Evolutionary conservation across 2,888 invertebrate genomes (phyloP).

Genomic region (Nezara viridula): DNA sequence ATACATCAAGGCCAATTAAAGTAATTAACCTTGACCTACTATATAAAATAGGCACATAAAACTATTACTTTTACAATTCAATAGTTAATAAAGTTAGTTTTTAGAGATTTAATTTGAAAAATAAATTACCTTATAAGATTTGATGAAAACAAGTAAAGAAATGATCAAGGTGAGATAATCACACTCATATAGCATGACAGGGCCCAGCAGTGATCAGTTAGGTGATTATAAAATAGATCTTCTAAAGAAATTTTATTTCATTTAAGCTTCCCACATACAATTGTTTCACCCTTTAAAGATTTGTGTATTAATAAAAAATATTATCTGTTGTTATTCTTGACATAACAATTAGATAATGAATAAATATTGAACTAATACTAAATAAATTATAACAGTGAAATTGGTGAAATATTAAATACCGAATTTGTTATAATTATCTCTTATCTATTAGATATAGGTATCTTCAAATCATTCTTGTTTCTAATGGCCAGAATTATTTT

Average conservation of each 20-base stretch:
- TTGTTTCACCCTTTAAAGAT: too few relatives aligned
- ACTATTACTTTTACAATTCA: too few relatives aligned
- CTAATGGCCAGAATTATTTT: constrained; percentile 70
- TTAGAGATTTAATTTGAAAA: background rate
- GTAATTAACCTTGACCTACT: too few relatives aligned
- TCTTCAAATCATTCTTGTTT: constrained; percentile 70
- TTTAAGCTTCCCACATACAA: background rate
- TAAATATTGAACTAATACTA: background rate
- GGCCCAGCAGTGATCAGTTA: background rate
- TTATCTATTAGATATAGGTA: constrained; percentile 69
- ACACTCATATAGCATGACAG: background rate
- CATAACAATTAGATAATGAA: background rate
- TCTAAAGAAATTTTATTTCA: background rate
- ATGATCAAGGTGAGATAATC: background rate
- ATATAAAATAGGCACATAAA: too few relatives aligned
- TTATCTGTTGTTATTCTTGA: background rate
- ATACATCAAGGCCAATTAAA: background rate
- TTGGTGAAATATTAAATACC: constrained; percentile 66
- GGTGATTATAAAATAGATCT: background rate
- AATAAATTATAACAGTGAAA: background rate
- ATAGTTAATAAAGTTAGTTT: background rate
- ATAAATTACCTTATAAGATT: background rate
- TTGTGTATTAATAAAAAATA: background rate
- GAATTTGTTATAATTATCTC: constrained; percentile 68
- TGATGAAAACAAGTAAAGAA: background rate